A percentile compares a stretch with the other conserved stretches of the same genome.
Conservation (phyloP, 1,140 invertebrate genomes). For the Leguminivora glycinivorella region DNA sequence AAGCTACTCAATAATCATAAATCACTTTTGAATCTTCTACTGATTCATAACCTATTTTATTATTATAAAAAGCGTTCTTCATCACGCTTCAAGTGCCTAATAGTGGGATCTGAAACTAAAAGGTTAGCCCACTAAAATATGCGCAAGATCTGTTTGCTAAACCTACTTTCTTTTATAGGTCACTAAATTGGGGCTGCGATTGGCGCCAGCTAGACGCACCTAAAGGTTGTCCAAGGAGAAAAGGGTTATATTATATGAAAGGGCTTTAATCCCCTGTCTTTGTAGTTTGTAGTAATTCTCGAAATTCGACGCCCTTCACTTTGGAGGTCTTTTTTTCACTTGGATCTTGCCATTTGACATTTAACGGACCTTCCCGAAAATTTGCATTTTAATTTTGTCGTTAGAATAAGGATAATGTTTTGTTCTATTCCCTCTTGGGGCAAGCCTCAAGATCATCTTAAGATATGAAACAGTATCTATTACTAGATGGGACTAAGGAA, state of each 20-base stretch:
- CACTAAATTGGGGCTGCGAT: conserved; percentile 11
- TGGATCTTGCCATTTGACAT: background rate
- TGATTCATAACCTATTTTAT: background rate
- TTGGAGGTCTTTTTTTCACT: background rate
- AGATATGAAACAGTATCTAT: no score
- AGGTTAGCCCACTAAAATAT: background rate
- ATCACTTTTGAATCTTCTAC: background rate
- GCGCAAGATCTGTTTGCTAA: conserved; percentile 1
- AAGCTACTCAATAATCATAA: background rate
- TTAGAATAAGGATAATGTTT: background rate
- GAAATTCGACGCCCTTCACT: conserved; percentile 2
- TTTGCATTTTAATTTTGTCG: background rate
- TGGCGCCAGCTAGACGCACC: conserved; percentile 12
- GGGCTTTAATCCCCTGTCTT: background rate
- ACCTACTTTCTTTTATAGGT: conserved; percentile 19
- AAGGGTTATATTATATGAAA: background rate
- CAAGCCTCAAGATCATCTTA: no score
- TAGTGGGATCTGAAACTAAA: background rate
- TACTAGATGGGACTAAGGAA: no score
- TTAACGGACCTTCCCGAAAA: background rate
- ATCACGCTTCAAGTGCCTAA: background rate
- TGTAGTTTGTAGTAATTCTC: background rate
- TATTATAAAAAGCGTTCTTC: background rate
- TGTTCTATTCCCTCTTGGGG: background rate
- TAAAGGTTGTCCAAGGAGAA: conserved; percentile 14